These are phyloP conservation scores for Edolisoma coerulescens DNA, from an alignment of 2,113 vertebrate species.

Conservation along the genomic window DNA sequence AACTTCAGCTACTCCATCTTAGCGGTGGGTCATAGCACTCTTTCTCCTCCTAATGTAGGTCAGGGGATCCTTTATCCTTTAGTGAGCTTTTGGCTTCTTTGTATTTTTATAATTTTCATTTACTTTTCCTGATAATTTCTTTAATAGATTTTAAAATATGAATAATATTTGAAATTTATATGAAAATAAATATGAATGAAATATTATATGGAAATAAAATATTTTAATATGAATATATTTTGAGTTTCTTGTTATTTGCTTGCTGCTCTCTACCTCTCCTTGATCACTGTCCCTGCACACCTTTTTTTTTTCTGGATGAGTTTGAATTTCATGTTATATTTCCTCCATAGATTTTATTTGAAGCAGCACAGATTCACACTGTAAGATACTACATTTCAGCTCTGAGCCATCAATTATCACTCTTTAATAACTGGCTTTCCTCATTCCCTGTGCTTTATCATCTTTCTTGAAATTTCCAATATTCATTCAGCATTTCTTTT, in stretches of 20 bases:
- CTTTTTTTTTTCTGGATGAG: neutral
- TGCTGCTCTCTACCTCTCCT: neutral
- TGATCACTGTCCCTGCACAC: accelerated
- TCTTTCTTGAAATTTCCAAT: neutral
- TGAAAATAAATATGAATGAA: too few relatives aligned
- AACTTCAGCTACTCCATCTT: neutral
- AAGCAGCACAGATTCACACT: neutral
- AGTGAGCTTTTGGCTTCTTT: neutral
- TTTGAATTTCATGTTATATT: neutral
- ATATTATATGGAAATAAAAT: too few relatives aligned
- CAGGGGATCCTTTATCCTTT: neutral
- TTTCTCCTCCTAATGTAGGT: neutral
- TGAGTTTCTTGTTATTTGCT: neutral
- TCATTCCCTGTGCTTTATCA: neutral
- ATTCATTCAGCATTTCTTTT: neutral
- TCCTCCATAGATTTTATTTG: neutral
- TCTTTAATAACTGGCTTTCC: neutral
- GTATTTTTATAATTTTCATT: neutral
- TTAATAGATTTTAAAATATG: neutral
- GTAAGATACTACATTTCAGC: neutral
- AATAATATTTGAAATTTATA: too few relatives aligned
- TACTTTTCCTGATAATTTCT: neutral
- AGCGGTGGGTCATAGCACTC: accelerated
- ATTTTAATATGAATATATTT: neutral
- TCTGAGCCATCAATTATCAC: neutral